Conservation (phyloP, 2,888 invertebrate genomes). For the Eupithecia dodoneata region DNA sequence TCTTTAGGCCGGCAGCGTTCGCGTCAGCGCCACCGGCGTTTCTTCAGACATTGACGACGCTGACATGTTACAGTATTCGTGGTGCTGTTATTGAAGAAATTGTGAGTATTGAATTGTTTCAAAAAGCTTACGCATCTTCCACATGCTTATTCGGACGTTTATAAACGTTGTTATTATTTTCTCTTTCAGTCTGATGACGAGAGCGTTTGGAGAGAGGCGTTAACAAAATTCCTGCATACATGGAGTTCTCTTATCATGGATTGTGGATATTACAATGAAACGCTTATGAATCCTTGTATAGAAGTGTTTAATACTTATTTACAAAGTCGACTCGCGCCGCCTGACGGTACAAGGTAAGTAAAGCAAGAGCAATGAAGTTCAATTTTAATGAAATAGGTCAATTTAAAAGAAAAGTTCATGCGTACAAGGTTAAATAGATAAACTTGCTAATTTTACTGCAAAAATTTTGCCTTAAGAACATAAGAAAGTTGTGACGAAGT, state of each 20-base stretch:
- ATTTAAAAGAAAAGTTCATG: background rate
- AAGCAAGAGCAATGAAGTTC: background rate
- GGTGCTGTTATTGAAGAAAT: constrained; percentile 77
- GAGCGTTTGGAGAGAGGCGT: constrained; percentile 75
- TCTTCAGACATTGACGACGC: constrained; percentile 72
- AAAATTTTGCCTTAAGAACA: background rate
- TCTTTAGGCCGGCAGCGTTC: constrained; percentile 74
- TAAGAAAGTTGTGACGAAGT: too few species aligned
- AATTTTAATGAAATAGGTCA: background rate
- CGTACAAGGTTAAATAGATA: constrained; percentile 3
- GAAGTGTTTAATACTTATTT: constrained; percentile 92
- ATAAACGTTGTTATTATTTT: background rate
- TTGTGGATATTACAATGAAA: constrained; percentile 70
- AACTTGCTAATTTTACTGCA: background rate
- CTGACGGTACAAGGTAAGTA: constrained; percentile 86
- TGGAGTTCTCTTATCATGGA: constrained; percentile 79
- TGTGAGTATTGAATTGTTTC: constrained; percentile 55
- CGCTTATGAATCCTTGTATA: constrained; percentile 73
- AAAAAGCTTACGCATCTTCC: background rate
- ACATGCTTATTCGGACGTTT: background rate
- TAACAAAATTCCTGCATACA: constrained; percentile 79
- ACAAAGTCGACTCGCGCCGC: constrained; percentile 91
- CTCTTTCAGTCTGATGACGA: constrained; percentile 70
- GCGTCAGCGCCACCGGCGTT: constrained; percentile 72
- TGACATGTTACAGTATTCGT: constrained; percentile 76